These are phyloP conservation scores for Phalacrocorax aristotelis DNA, from an alignment of 2,113 vertebrate genomes.

Conservation along the genomic window DNA sequence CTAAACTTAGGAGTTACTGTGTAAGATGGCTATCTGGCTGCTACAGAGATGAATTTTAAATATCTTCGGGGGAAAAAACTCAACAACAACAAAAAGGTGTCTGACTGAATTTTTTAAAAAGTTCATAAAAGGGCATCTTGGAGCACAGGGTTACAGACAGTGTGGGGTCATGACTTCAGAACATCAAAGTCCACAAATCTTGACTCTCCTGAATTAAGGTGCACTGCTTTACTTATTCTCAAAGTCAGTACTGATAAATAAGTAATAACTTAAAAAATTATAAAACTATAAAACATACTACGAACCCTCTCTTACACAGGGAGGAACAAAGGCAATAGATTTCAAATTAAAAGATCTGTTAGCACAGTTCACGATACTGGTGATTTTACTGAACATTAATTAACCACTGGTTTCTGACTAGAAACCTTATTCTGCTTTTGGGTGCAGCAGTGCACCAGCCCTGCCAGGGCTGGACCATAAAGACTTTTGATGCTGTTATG, in stretches of 20 bases:
- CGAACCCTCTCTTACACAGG: not conserved
- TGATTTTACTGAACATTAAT: not conserved
- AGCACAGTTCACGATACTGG: not conserved
- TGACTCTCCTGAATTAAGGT: not conserved
- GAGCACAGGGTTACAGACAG: not conserved
- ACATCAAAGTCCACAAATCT: slow-evolving; percentile 1
- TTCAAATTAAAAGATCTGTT: not conserved
- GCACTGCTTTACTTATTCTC: slow-evolving; percentile 1
- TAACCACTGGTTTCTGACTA: not conserved
- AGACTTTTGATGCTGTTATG: not conserved
- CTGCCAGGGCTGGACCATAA: not conserved
- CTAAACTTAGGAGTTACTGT: not conserved
- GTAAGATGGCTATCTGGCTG: not conserved
- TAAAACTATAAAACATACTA: not conserved
- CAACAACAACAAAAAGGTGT: not conserved
- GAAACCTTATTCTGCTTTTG: not conserved
- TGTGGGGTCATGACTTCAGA: not conserved
- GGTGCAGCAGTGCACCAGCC: not conserved
- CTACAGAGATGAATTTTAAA: not conserved
- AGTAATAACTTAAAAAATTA: not conserved
- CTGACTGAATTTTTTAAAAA: not conserved
- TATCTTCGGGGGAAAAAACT: not conserved
- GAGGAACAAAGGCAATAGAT: not conserved
- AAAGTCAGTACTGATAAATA: not conserved
- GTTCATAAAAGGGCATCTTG: not conserved